Evolutionary conservation across 1,140 invertebrate genomes (phyloP), one percentile per base, ranked within the genome.

Genomic region (Lordiphosa clarofinis): DNA sequence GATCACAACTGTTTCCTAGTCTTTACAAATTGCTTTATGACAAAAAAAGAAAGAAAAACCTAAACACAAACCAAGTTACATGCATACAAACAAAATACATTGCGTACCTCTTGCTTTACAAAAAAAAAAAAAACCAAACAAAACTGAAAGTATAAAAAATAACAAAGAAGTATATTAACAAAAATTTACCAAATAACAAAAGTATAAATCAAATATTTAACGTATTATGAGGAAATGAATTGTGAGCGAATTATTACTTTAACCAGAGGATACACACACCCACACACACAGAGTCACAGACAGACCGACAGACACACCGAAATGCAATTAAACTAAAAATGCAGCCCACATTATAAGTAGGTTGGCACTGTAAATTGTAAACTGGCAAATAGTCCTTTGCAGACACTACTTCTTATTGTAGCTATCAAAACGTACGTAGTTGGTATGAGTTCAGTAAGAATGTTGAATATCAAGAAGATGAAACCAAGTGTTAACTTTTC

Each of bases 21-120:
- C 40, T 71, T 81, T 67, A 70, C 67, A 66, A 75, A 73, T 65
- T 82, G 76, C 76, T 81, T 81, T 82, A 67, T 57, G 54, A 61
- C 60, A 50, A 69, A 44, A 56, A 36, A 35, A 19, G 3, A 19
- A 19, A 13, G 31, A 52, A 40, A 62, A 42, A 47, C 52, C 39
- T n/a, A 46, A 12, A 58, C 49, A 57, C 43, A 49, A 57, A 58
- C 31, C 48, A 43, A 63, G 10, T 42, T 42, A 52, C 50, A 37
- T 60, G 47, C 61, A 58, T 64, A 64, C 61, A 59, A 53, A 65
- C 39, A 56, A 55, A 49, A 84, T 82, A 82, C 78, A 84, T 84
- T 50, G 78, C 78, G 78, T 84, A 84, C 78, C 78, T 84, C 78
- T 84, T 84, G 78, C 78, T 84, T 84, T 84, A 84, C 64, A 56